phyloP scores from a whole-genome alignment of 2,888 invertebrate species.

The Gastracanthus pulcherrimus region DNA sequence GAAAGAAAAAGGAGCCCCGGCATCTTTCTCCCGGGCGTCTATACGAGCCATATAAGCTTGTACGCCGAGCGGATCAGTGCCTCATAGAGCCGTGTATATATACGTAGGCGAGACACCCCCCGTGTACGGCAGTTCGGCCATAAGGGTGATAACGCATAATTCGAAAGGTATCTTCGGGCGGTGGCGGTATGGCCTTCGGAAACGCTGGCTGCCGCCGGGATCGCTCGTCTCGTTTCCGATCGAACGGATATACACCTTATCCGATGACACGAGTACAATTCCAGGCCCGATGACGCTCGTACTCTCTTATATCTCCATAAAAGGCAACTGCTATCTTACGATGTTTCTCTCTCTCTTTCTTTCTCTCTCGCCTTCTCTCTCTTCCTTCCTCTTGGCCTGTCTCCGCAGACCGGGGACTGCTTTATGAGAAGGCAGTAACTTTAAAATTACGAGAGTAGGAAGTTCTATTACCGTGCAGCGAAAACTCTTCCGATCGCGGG shows the following conservation, averaged over 20 bases:
- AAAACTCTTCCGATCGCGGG: constrained; percentile 55
- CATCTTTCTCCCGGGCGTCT: neutral
- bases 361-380: neutral
- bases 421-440: constrained; percentile 57
- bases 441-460: constrained; percentile 57
- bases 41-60: neutral
- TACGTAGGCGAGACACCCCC: too few species aligned
- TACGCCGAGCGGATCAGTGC: constrained; percentile 4
- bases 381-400: neutral
- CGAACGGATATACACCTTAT: constrained; percentile 50
- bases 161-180: constrained; percentile 22
- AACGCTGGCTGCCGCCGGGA: neutral
- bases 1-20: neutral
- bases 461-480: constrained; percentile 53
- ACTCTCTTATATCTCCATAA: constrained; percentile 12
- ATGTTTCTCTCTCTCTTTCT: neutral
- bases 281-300: constrained; percentile 38
- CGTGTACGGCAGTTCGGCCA: neutral
- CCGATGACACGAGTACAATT: constrained; percentile 50
- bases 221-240: constrained; percentile 50
- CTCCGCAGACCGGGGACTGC: constrained; percentile 18
- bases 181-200: too few species aligned
- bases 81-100: neutral
- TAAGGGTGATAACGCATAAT: constrained; percentile 48
- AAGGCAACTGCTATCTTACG: constrained; percentile 5